Conservation (phyloP, 2,797 vertebrate genomes). For the Smutsia temminckii region DNA sequence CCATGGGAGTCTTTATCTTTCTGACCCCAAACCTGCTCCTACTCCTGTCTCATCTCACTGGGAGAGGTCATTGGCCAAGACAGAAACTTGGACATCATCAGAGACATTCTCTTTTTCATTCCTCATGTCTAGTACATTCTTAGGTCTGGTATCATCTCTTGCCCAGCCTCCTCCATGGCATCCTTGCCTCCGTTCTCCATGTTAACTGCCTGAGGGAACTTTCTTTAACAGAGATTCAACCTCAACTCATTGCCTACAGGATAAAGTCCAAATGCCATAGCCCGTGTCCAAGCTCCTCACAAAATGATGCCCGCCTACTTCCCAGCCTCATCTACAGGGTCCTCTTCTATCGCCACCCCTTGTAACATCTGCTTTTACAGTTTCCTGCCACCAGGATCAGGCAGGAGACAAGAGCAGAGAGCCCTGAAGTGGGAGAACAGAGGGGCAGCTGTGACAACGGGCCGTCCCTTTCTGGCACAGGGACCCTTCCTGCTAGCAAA, state of each 20-base stretch:
- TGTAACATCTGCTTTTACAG: fast-evolving
- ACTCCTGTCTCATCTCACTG: not conserved
- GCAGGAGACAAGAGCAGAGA: not conserved
- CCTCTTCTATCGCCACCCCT: not conserved
- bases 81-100: not conserved
- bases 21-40: not conserved
- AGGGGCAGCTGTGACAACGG: not conserved
- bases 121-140: not conserved
- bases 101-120: not conserved
- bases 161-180: too few species aligned
- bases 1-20: not conserved
- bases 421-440: not conserved
- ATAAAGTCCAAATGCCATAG: not conserved
- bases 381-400: not conserved
- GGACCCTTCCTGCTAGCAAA: not conserved
- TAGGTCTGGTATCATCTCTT: not conserved
- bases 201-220: fast-evolving
- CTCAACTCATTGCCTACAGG: not conserved
- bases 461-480: not conserved
- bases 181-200: not conserved
- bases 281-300: not conserved
- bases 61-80: not conserved
- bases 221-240: not conserved
- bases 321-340: not conserved
- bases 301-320: too few species aligned